phyloP scores from a whole-genome alignment of 2,797 vertebrate species.

The Diceros bicornis region DNA sequence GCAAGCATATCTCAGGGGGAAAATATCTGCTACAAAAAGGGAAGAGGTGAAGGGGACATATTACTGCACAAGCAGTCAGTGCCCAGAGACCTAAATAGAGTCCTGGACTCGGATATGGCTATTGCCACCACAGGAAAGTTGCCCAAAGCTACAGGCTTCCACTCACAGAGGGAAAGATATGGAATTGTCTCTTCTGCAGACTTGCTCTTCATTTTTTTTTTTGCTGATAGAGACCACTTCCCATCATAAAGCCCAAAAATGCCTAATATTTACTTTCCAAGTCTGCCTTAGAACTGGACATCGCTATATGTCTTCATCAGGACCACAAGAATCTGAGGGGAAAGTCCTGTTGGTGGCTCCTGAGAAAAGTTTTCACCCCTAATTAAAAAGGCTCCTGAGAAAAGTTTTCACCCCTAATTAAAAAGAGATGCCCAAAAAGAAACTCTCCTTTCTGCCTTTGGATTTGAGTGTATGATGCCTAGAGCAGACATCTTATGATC shows the following conservation, averaged over 20 bases:
- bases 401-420: not conserved
- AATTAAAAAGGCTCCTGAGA: slow-evolving; percentile 8
- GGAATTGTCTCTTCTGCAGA: not conserved
- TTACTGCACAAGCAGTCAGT: not conserved
- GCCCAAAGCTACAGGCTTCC: not conserved
- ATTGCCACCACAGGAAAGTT: not conserved
- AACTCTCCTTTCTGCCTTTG: not conserved
- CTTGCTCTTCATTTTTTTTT: not conserved
- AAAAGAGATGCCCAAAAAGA: not conserved
- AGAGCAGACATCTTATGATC: not conserved
- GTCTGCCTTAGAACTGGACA: not conserved
- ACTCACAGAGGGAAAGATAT: not conserved
- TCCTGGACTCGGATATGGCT: not conserved
- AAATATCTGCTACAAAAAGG: not conserved
- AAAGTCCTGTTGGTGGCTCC: not conserved
- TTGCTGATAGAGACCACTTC: not conserved
- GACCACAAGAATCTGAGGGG: not conserved
- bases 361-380: not conserved
- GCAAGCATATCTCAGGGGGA: not conserved
- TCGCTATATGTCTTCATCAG: not conserved
- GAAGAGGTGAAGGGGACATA: not conserved
- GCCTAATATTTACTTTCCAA: not conserved
- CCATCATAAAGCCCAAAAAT: not conserved
- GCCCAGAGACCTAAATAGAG: not conserved
- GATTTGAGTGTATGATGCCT: not conserved